phyloP scores from a whole-genome alignment of 2,888 invertebrate genomes.

The Dasypogon diadema region DNA sequence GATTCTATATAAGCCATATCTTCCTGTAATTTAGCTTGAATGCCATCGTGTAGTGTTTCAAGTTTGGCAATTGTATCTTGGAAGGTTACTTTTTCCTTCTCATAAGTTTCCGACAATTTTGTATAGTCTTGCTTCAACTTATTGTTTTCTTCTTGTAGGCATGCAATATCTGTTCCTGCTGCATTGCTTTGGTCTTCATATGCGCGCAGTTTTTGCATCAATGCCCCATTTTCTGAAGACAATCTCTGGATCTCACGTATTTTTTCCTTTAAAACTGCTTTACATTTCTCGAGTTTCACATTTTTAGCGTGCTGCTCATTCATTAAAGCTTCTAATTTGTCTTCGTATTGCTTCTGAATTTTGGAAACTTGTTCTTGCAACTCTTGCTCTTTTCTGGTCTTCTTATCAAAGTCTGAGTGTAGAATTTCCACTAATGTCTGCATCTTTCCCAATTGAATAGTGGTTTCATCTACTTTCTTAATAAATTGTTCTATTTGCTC shows the following conservation, averaged over 20 bases:
- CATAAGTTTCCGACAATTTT: constrained; percentile 55
- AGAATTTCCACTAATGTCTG: constrained; percentile 26
- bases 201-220: not conserved
- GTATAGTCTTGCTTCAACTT: constrained; percentile 29
- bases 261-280: constrained; percentile 71
- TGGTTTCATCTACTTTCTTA: not conserved
- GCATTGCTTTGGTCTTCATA: constrained; percentile 3
- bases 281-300: constrained; percentile 71
- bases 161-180: not conserved
- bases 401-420: constrained; percentile 28
- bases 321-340: constrained; percentile 69
- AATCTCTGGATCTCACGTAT: constrained; percentile 71
- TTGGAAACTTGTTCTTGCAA: constrained; percentile 50
- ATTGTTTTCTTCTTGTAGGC: constrained; percentile 5
- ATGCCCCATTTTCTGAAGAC: constrained; percentile 48
- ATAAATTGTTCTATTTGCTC: not conserved
- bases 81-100: constrained; percentile 62
- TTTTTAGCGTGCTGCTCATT: constrained; percentile 70
- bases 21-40: constrained; percentile 79
- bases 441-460: constrained; percentile 56
- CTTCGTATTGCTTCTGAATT: constrained; percentile 61
- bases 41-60: constrained; percentile 65
- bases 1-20: constrained; percentile 75
- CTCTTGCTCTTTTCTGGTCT: constrained; percentile 44
- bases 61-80: constrained; percentile 62